Evolutionary conservation across 2,888 invertebrate genomes (phyloP), one percentile per base, ranked within the genome.

Genomic region (Brachyopa scutellaris): DNA sequence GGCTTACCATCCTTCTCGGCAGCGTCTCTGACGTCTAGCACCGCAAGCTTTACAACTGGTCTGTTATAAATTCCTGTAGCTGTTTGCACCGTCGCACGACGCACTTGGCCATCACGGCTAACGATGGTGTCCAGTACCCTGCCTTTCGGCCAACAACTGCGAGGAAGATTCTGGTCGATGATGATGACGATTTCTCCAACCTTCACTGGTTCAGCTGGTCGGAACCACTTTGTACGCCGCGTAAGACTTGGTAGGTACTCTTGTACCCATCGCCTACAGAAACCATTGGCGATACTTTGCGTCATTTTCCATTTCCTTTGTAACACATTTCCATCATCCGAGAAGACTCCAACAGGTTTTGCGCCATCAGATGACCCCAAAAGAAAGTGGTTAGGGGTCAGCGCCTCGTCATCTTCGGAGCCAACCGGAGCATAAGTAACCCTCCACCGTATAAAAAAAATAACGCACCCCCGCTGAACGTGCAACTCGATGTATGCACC

Each of bases 201-300:
- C 9, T 45, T 23, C 3, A 74, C 26, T 7, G 74, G 19, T 2
- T 26, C 17, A 5, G 2, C 13, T n/a, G 49, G 51, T 0, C 15
- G 19, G 13, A 49, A 45, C 85, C 86, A 86, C 49, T 82, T 72
- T 0, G 78, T 67, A 4, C 85, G 38, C 3, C 59, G 47, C 0
- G 72, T 31, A 0, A 86, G 42, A 1, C 72, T 79, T 2, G 86
- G 85, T 1, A 85, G 38, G 40, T 85, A 86, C 38, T 86, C 85
- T 5, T 53, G 47, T 0, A 85, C 6, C 85, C 86, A 86, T 3
- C 85, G 38, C 2, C 15, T 59, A 85, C 85, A 85, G 31, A 85
- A 85, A 3, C 9, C 4, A 21, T 66, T 49, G 2, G 61, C 51
- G 49, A 40, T 51, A 8, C 33, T n/a, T 55, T 80, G 69, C 11